A percentile compares a stretch with the other conserved stretches of the same genome.
Conservation (phyloP, 2,113 vertebrate species). For the Megaceryle maxima region DNA sequence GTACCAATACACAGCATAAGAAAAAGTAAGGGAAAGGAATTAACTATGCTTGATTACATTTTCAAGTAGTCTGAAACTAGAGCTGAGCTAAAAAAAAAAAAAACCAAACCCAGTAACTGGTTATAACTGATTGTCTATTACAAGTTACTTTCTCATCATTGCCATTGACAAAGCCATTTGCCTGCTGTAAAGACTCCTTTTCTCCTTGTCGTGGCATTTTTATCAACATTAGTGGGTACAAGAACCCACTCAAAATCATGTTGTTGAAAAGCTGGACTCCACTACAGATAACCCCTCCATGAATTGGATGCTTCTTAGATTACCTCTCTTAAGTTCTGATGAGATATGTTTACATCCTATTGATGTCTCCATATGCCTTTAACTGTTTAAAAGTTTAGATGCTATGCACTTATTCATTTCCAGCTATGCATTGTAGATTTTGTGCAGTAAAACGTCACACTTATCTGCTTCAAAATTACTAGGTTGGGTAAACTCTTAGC, state of each 20-base stretch:
- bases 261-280: not conserved
- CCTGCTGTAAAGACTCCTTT: not conserved
- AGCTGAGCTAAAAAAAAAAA: not conserved
- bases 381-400: not conserved
- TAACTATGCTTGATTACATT: not conserved
- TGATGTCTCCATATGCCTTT: conserved; percentile 47
- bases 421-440: conserved; percentile 44
- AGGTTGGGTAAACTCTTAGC: not conserved
- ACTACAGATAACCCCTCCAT: not conserved
- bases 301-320: not conserved
- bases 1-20: not conserved
- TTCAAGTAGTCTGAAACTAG: not conserved
- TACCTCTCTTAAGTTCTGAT: conserved; percentile 21
- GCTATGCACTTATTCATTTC: not conserved
- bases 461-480: conserved; percentile 31
- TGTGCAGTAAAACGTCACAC: not conserved
- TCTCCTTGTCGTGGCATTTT: not conserved
- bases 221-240: not conserved
- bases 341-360: conserved; percentile 28
- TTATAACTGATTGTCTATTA: not conserved
- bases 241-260: not conserved
- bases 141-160: conserved; percentile 5
- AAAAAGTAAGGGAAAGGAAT: conserved; percentile 21
- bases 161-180: not conserved
- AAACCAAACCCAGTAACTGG: not conserved